These are phyloP conservation scores for Atrina japonica DNA, from an alignment of 2,888 invertebrate genomes.

Conservation along the genomic window DNA sequence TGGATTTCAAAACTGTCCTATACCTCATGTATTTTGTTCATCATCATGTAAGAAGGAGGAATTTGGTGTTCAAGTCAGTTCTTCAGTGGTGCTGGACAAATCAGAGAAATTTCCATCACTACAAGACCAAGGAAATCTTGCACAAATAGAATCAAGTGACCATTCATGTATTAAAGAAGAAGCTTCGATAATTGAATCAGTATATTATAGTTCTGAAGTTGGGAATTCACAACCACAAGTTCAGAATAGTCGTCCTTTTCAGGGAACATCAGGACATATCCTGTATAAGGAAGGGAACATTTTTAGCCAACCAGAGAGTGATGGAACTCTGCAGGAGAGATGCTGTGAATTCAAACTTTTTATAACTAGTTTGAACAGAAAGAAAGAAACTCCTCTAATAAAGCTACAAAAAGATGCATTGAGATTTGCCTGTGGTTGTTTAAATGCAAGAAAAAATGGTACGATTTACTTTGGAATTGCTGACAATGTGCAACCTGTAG, in stretches of 20 bases:
- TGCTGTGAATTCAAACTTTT: constrained; percentile 32
- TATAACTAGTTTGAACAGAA: not conserved
- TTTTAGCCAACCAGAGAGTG: constrained; percentile 20
- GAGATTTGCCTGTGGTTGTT: constrained; percentile 24
- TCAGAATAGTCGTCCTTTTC: constrained; percentile 6
- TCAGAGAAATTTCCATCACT: no score
- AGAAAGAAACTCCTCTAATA: not conserved
- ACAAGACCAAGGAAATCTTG: no score
- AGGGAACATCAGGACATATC: constrained; percentile 6
- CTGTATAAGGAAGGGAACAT: constrained; percentile 7
- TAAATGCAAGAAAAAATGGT: constrained; percentile 40
- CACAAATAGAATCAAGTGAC: no score
- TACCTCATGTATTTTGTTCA: no score
- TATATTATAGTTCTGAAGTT: no score
- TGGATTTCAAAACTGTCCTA: not conserved
- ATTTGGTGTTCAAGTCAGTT: no score
- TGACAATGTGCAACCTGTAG: constrained; percentile 10
- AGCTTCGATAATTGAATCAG: no score
- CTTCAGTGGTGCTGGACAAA: no score
- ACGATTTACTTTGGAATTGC: constrained; percentile 34
- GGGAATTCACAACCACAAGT: no score
- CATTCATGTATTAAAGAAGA: no score
- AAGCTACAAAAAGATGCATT: constrained; percentile 24
- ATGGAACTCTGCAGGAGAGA: constrained; percentile 9
- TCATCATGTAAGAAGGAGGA: no score